Conservation (phyloP, 2,113 vertebrate genomes). For the Taurulus bubalis region DNA sequence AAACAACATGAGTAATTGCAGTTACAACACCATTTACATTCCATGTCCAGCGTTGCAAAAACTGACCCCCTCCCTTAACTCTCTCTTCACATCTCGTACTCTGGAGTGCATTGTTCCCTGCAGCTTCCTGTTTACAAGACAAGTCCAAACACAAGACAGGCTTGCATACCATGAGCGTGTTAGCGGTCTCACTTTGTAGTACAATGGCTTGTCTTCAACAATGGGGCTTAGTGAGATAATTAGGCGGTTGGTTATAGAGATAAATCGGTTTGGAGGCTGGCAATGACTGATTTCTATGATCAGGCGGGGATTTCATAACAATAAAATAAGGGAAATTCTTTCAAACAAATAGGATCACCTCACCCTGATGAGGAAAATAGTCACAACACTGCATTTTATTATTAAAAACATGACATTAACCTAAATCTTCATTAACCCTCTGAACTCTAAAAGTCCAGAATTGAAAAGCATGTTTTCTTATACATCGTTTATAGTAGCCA, state of each 20-base stretch:
- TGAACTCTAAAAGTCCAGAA: too few species aligned
- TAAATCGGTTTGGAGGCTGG: constrained; percentile 12
- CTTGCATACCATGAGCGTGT: neutral
- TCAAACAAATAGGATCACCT: too few species aligned
- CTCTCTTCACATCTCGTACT: constrained; percentile 24
- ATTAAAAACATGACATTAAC: too few species aligned
- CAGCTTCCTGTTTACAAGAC: constrained; percentile 79
- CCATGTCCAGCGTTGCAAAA: constrained; percentile 47
- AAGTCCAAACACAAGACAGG: constrained; percentile 52
- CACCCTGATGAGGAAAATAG: too few species aligned
- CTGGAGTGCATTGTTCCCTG: constrained; percentile 72
- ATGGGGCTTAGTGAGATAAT: constrained; percentile 43
- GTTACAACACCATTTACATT: constrained; percentile 67
- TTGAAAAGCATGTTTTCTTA: too few species aligned
- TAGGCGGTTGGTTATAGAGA: constrained; percentile 14
- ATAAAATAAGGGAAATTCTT: too few species aligned
- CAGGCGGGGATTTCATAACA: too few species aligned
- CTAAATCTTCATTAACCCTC: neutral
- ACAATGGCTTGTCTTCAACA: constrained; percentile 38
- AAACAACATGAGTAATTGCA: constrained; percentile 59
- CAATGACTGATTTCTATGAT: neutral
- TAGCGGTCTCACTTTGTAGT: constrained; percentile 14
- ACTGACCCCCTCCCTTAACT: neutral
- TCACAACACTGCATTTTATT: too few species aligned
- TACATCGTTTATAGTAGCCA: too few species aligned